A percentile compares a stretch with the other conserved stretches of the same genome.
Conservation (phyloP, 2,113 vertebrate species). For the Microcebus jonahi region DNA sequence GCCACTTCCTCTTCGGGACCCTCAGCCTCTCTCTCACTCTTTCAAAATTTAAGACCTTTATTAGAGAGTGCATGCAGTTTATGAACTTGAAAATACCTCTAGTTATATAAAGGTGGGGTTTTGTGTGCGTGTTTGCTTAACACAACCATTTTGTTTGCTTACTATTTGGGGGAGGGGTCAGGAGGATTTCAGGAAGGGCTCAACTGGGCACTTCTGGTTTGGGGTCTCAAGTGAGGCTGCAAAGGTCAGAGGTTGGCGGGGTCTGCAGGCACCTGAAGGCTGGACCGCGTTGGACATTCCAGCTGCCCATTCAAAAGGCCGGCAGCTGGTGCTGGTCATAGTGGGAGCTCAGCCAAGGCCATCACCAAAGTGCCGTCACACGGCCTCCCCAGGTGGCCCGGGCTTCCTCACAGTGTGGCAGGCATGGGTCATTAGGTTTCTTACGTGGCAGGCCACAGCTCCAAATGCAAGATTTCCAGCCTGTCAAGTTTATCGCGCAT, state of each 20-base stretch:
- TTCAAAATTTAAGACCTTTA: neutral
- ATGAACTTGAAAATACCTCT: neutral
- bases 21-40: neutral
- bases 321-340: too few relatives aligned
- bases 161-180: neutral
- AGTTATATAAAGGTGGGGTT: neutral
- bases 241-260: neutral
- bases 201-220: neutral
- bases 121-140: neutral
- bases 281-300: fast-evolving
- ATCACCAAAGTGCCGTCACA: too few relatives aligned
- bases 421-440: neutral
- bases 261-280: neutral
- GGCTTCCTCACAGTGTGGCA: neutral
- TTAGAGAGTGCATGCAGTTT: neutral
- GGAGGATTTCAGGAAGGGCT: neutral
- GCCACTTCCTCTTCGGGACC: neutral
- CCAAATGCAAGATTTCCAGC: neutral
- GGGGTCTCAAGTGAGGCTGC: neutral
- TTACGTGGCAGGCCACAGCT: neutral
- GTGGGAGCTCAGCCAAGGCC: neutral
- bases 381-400: too few relatives aligned
- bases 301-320: neutral
- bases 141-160: neutral
- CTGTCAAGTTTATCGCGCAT: neutral